Evolutionary conservation across 2,888 invertebrate species (phyloP).

Genomic region (Eilema sororculum): DNA sequence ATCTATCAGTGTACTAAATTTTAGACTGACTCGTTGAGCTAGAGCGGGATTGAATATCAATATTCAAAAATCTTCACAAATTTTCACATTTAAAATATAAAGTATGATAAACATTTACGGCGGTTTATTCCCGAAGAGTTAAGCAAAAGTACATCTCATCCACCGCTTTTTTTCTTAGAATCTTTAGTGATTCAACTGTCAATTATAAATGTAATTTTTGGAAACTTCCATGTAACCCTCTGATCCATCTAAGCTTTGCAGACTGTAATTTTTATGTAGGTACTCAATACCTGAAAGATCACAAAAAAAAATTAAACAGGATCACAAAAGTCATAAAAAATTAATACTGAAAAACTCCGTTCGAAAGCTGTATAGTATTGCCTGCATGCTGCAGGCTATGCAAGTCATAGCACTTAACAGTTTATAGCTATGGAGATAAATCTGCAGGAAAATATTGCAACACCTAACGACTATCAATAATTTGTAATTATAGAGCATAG

Average conservation of each 20-base stretch:
- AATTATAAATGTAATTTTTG: neutral
- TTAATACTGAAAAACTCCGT: no score
- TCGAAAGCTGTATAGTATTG: neutral
- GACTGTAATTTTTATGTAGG: no score
- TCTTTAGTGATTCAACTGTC: neutral
- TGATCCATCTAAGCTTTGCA: neutral
- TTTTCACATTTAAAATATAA: no score
- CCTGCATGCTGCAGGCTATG: conserved; percentile 6
- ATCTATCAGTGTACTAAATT: no score
- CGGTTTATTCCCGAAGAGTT: neutral
- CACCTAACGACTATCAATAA: conserved; percentile 9
- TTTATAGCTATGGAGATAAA: conserved; percentile 15
- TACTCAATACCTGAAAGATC: no score
- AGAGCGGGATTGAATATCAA: no score
- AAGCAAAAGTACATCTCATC: neutral
- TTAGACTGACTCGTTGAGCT: no score
- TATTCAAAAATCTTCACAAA: no score
- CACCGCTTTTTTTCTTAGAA: neutral
- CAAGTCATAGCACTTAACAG: neutral
- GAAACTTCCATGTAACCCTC: neutral
- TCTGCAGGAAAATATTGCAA: conserved; percentile 2
- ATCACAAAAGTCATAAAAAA: no score
- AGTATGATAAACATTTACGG: neutral
- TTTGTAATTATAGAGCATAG: conserved; percentile 11
- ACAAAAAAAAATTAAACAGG: no score